These are phyloP conservation scores for Gnathonemus longibarbis DNA, from an alignment of 2,113 vertebrate genomes.

Conservation along the genomic window DNA sequence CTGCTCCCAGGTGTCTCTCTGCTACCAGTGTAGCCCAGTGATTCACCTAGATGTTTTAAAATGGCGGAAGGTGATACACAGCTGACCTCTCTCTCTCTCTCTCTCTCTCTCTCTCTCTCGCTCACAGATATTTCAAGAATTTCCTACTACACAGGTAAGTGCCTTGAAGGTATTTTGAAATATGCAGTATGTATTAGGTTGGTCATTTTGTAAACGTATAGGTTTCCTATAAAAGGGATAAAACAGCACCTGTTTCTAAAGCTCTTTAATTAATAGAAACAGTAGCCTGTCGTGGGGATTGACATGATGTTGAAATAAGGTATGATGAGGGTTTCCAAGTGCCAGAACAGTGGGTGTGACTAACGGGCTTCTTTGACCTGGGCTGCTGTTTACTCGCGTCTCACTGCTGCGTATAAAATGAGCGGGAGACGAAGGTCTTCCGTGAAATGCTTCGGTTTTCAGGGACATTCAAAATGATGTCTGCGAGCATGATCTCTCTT, in stretches of 20 bases:
- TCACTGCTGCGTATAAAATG: background rate
- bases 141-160: slow-evolving; percentile 76
- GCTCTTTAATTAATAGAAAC: background rate
- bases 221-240: background rate
- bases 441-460: background rate
- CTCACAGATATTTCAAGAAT: slow-evolving; percentile 79
- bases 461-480: background rate
- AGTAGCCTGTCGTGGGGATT: background rate
- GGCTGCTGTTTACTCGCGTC: background rate
- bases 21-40: background rate
- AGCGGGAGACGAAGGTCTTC: background rate
- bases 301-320: background rate
- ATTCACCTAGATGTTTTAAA: background rate
- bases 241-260: background rate
- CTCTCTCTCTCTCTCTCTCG: slow-evolving; percentile 33
- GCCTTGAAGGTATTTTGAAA: background rate
- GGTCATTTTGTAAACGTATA: background rate
- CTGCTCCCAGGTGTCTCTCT: background rate
- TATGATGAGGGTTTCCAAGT: background rate
- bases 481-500: background rate
- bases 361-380: no score
- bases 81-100: slow-evolving; percentile 27
- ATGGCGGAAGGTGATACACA: slow-evolving; percentile 16
- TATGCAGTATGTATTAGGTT: background rate
- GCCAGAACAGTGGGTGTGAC: background rate